Percentiles rank a stretch among this genome's conserved stretches.
phyloP scores from a whole-genome alignment of 2,113 vertebrate species.

The Aphyosemion australe region DNA sequence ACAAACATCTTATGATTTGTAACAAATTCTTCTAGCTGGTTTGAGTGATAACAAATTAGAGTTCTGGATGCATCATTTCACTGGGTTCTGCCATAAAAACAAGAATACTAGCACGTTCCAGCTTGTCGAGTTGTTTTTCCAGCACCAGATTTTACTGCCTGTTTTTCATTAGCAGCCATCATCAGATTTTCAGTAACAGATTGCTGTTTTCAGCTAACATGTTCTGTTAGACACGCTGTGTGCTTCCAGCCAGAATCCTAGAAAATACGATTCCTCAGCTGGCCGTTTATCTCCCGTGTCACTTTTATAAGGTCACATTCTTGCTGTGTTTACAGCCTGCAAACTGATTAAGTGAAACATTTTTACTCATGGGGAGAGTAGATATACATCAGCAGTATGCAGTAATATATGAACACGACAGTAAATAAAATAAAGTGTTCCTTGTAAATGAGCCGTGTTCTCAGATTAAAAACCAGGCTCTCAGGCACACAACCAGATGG shows the following conservation, averaged over 20 bases:
- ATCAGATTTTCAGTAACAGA: background rate
- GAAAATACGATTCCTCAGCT: background rate
- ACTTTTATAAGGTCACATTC: background rate
- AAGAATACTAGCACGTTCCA: background rate
- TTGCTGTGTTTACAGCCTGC: background rate
- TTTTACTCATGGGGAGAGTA: background rate
- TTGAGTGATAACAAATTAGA: too few relatives aligned
- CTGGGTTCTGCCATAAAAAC: too few relatives aligned
- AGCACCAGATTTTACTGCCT: background rate
- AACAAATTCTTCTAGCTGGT: too few relatives aligned
- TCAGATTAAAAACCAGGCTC: conserved; percentile 3
- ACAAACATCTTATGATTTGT: too few relatives aligned
- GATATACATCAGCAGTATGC: background rate
- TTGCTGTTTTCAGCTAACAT: background rate
- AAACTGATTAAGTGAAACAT: conserved; percentile 9
- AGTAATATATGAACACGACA: conserved; percentile 1
- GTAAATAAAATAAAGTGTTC: background rate
- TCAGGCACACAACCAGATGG: background rate
- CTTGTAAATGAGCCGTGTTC: background rate
- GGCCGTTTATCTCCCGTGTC: background rate
- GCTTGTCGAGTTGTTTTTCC: background rate
- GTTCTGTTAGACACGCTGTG: background rate
- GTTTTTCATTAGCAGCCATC: background rate
- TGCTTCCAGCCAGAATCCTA: background rate
- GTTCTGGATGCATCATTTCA: too few relatives aligned